phyloP scores from a whole-genome alignment of 2,797 vertebrate genomes.

The Salmo trutta region DNA sequence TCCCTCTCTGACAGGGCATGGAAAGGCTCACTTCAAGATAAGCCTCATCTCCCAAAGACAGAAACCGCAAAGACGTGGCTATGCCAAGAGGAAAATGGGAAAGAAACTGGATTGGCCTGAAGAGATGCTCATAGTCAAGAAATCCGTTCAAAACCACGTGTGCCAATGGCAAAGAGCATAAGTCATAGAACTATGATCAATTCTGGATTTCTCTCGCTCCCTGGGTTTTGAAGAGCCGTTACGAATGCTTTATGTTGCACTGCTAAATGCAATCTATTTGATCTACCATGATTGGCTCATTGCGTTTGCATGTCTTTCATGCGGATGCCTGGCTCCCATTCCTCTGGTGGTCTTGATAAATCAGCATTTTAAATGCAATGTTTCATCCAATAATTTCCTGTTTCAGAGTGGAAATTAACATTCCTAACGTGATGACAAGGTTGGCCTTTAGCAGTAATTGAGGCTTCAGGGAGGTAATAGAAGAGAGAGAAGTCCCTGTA shows the following conservation, averaged over 20 bases:
- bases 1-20: neutral
- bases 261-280: conserved; percentile 60
- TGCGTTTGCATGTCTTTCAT: conserved; percentile 39
- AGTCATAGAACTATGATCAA: conserved; percentile 36
- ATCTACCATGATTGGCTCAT: conserved; percentile 39
- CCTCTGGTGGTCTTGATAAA: conserved; percentile 61
- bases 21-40: neutral
- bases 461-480: conserved; percentile 60
- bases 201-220: conserved; percentile 38
- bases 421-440: conserved; percentile 59
- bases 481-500: conserved; percentile 31
- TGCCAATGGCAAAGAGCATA: conserved; percentile 18
- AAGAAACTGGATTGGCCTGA: neutral
- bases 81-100: neutral
- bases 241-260: conserved; percentile 35
- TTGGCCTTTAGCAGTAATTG: conserved; percentile 68
- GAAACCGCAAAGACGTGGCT: neutral
- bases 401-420: conserved; percentile 68
- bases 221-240: conserved; percentile 8
- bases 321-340: conserved; percentile 19
- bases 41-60: neutral
- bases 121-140: neutral
- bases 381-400: conserved; percentile 62
- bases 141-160: conserved; percentile 21
- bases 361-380: conserved; percentile 62